Conservation (phyloP, 2,797 vertebrate species). For the Neopelma chrysocephalum region DNA sequence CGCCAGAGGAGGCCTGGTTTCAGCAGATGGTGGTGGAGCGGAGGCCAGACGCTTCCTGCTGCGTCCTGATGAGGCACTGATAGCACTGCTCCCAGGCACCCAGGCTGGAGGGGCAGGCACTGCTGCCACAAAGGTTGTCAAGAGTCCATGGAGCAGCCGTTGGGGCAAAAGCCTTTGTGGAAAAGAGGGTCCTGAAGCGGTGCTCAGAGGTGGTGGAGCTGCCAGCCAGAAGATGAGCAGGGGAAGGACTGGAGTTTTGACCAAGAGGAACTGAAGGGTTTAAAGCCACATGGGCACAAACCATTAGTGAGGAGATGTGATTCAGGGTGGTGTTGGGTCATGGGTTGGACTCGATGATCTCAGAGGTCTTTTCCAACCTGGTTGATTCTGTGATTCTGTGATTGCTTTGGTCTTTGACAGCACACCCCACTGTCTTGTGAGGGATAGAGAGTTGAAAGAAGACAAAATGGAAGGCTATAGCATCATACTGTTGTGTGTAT, state of each 20-base stretch:
- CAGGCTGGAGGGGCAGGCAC: not conserved
- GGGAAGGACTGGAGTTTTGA: not conserved
- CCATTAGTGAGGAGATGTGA: not conserved
- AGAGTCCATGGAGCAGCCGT: not conserved
- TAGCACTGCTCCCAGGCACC: not conserved
- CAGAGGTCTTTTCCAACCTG: too few relatives aligned
- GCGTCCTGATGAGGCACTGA: constrained; percentile 14
- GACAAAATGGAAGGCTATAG: not conserved
- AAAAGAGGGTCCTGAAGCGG: not conserved
- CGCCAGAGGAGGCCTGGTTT: constrained; percentile 40
- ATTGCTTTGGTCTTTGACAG: not conserved
- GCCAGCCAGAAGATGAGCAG: not conserved
- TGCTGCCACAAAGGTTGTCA: not conserved
- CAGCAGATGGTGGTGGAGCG: constrained; percentile 39
- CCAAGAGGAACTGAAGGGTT: not conserved
- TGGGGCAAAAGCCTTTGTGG: not conserved
- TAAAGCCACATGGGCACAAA: not conserved
- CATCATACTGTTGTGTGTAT: not conserved
- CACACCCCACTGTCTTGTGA: not conserved
- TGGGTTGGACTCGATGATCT: too few relatives aligned
- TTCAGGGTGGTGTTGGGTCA: too few relatives aligned
- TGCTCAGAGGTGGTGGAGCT: not conserved
- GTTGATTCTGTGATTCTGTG: not conserved
- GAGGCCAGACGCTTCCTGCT: constrained; percentile 57
- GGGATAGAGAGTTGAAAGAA: not conserved